Evolutionary conservation across 1,140 invertebrate genomes (phyloP), one percentile per base, ranked within the genome.

Genomic region (Ips typographus): DNA sequence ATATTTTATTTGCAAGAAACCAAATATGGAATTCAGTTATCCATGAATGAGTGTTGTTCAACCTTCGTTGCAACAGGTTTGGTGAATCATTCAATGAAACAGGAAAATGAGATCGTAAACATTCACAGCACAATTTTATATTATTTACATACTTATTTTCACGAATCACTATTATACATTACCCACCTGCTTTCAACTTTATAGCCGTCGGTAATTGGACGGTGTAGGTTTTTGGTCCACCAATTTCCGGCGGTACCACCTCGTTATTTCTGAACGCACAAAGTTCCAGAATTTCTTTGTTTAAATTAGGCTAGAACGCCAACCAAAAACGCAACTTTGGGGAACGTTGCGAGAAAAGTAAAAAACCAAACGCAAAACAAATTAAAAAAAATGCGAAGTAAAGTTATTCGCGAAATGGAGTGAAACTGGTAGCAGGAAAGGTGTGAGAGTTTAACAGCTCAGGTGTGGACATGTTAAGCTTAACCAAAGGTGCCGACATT

Each of bases 361-460:
- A 55, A 55, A 38, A 55, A 55, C 6, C 52, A 37, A 55, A 55
- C n/a, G 37, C 2, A 5, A 37, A 7, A 55, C 2, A 22, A 55
- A 55, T 55, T 36, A 55, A 37, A 5, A 37, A 55, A 55, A 47
- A 22, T 36, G 37, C 8, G 8, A 55, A 55, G 52, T 55, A 36
- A 65, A 76, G 74, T 70, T 74, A 76, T 76, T 76, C 73, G 71
- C 72, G 73, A 76, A 74, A 76, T 73, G 73, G 72, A 76, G 73
- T 72, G 74, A 76, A 76, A 76, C 74, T 76, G 74, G 74, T 76
- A 76, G 74, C 74, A 53, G 73, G 40, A 72, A 76, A 76, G 74
- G 74, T 76, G 74, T 76, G 74, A 74, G 74, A 73, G 63, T 74
- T 72, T 72, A 76, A 76, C 74, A 68, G 74, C 71, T 76, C 73